A percentile compares a stretch with the other conserved stretches of the same genome.
These are phyloP conservation scores for Drosophila lowei DNA, from an alignment of 1,140 invertebrate species.

Conservation along the genomic window DNA sequence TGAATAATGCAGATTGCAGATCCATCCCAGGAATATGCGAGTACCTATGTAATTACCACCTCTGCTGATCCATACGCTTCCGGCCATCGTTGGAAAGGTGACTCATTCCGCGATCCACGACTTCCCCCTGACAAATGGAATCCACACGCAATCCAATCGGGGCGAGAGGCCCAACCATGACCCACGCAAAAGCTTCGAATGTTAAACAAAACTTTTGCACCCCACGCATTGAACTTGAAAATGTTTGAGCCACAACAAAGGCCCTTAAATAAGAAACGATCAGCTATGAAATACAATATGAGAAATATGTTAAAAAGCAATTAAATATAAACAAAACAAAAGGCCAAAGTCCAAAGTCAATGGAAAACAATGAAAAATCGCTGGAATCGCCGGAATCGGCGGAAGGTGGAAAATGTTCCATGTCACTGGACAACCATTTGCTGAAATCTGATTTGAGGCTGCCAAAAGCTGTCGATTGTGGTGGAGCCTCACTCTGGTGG, in stretches of 20 bases:
- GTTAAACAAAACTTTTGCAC: slow-evolving; percentile 40
- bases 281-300: slow-evolving; percentile 22
- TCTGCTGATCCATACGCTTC: slow-evolving; percentile 39
- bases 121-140: slow-evolving; percentile 58
- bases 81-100: slow-evolving; percentile 54
- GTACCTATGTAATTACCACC: slow-evolving; percentile 30
- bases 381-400: not conserved
- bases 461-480: slow-evolving; percentile 47
- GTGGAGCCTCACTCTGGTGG: slow-evolving; percentile 20
- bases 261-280: slow-evolving; percentile 28
- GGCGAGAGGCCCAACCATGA: slow-evolving; percentile 50
- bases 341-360: slow-evolving; percentile 46
- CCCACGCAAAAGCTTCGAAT: slow-evolving; percentile 61
- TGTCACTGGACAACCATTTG: slow-evolving; percentile 39
- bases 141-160: slow-evolving; percentile 28
- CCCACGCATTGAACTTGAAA: slow-evolving; percentile 75
- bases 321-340: slow-evolving; percentile 45
- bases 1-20: slow-evolving; percentile 59
- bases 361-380: slow-evolving; percentile 57
- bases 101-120: slow-evolving; percentile 36
- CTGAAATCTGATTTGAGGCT: slow-evolving; percentile 46
- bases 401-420: slow-evolving; percentile 57
- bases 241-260: slow-evolving; percentile 58
- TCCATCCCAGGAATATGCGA: not conserved
- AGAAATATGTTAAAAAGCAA: slow-evolving; percentile 44